These are phyloP conservation scores for Molorchus minor DNA, from an alignment of 2,888 invertebrate genomes.

Conservation along the genomic window DNA sequence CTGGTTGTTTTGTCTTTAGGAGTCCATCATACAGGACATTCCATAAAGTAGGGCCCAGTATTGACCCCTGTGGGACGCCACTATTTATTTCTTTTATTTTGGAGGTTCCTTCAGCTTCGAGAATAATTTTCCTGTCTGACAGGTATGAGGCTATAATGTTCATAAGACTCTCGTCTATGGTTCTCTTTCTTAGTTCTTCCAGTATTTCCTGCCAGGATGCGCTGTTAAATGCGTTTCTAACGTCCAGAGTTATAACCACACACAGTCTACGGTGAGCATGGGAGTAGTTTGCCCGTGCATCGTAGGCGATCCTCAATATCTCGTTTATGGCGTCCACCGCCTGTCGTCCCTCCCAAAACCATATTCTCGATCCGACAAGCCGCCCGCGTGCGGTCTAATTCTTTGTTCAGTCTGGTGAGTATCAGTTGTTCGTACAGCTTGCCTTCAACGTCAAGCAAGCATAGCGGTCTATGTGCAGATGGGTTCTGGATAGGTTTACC, in stretches of 20 bases:
- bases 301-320: too few relatives aligned
- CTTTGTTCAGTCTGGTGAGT: too few relatives aligned
- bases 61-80: background rate
- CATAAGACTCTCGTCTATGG: background rate
- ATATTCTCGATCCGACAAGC: too few relatives aligned
- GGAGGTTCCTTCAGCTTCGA: background rate
- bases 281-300: too few relatives aligned
- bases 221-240: constrained; percentile 24
- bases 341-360: too few relatives aligned
- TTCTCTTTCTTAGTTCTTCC: constrained; percentile 3
- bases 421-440: too few relatives aligned
- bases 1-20: background rate
- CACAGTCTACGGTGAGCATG: constrained; percentile 7
- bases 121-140: background rate
- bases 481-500: too few relatives aligned
- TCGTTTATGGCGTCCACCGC: too few relatives aligned
- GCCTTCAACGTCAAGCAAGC: too few relatives aligned
- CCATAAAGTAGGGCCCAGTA: constrained; percentile 11
- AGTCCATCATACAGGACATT: constrained; percentile 1
- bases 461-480: too few relatives aligned
- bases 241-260: constrained; percentile 19
- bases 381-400: too few relatives aligned
- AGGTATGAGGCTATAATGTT: constrained; percentile 9
- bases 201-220: constrained; percentile 13
- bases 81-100: background rate